Conservation (phyloP, 2,888 invertebrate species). For the Pseudanteris insignis region DNA sequence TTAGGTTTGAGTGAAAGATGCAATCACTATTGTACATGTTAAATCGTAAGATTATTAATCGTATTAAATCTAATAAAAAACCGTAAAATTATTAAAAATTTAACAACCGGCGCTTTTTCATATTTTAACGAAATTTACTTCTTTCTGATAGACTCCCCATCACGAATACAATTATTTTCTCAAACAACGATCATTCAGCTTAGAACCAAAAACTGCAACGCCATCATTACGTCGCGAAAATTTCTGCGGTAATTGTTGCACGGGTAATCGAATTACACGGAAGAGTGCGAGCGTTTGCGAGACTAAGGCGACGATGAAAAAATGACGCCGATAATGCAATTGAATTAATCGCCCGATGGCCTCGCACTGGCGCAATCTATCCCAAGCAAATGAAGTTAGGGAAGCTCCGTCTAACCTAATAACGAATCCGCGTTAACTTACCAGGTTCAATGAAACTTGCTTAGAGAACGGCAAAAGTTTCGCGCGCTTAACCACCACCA, state of each 20-base stretch:
- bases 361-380: conserved; percentile 47
- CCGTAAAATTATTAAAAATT: no score
- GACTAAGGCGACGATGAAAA: conserved; percentile 6
- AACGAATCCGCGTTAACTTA: conserved; percentile 48
- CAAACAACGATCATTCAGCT: no score
- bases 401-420: conserved; percentile 56
- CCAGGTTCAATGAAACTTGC: conserved; percentile 36
- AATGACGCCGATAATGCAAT: conserved; percentile 20
- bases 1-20: no score
- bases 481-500: conserved; percentile 34
- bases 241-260: conserved; percentile 6
- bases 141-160: no score
- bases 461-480: conserved; percentile 39
- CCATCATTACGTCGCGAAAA: neutral
- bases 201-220: neutral
- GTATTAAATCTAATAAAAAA: no score
- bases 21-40: no score
- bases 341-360: conserved; percentile 44
- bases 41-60: no score
- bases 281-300: conserved; percentile 1
- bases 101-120: no score
- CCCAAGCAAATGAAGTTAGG: conserved; percentile 52
- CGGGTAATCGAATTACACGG: conserved; percentile 4
- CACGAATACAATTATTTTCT: no score
- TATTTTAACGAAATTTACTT: no score